These are phyloP conservation scores for Pachyuromys duprasi DNA, from an alignment of 2,797 vertebrate species.

Conservation along the genomic window DNA sequence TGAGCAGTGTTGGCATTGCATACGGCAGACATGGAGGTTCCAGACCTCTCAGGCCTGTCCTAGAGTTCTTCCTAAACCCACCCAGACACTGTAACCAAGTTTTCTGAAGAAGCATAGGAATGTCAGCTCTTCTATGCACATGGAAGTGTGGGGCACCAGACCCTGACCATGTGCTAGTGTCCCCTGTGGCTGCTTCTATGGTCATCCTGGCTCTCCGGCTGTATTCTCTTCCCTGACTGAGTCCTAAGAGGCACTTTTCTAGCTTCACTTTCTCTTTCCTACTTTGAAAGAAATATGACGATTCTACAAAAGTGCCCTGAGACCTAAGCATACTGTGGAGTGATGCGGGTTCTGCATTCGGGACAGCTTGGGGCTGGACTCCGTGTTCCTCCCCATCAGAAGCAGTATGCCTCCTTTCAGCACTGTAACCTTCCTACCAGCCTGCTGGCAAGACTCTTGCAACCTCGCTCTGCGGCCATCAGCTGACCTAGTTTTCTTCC, in stretches of 20 bases:
- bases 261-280: not conserved
- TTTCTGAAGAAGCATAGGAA: not conserved
- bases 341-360: not conserved
- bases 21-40: not conserved
- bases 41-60: not conserved
- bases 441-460: not conserved
- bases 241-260: not conserved
- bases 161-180: not conserved
- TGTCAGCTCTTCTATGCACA: not conserved
- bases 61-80: not conserved
- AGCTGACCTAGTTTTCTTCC: slow-evolving; percentile 61
- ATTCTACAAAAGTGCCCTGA: not conserved
- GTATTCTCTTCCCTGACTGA: not conserved
- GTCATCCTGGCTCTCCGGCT: not conserved
- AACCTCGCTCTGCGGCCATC: not conserved
- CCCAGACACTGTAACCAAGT: not conserved
- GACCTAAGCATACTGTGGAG: not conserved
- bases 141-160: too few relatives aligned
- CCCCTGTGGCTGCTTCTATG: not conserved
- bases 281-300: not conserved
- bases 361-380: not conserved
- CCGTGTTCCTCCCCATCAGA: not conserved
- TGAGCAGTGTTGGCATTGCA: not conserved
- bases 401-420: not conserved
- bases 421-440: not conserved